Evolutionary conservation across 2,113 vertebrate genomes (phyloP), one percentile per base, ranked within the genome.

Genomic region (Actinemys pallida): DNA sequence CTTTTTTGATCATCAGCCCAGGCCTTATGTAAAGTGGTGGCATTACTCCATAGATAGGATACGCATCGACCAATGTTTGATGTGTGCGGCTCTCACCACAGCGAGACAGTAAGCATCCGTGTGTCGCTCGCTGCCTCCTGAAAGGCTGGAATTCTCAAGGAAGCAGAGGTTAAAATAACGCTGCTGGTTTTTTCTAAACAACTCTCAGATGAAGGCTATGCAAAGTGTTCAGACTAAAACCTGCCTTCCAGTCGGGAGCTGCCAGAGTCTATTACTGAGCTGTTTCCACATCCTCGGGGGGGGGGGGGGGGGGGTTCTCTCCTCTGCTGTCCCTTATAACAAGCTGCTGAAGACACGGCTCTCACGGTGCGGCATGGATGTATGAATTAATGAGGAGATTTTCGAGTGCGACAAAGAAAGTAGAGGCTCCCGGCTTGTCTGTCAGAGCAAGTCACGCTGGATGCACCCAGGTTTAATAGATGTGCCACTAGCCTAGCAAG

Each of bases 311-410:
- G 81, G 54, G 42, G 49, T 97, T 93, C 83, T 84, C 45, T 94
- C 54, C 57, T 84, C 65, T 89, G 27, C 42, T 69, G 20, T 92
- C 93, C 78, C 62, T 90, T 79, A 75, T 0, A 0, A 94, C 90
- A 94, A 95, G 80, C 88, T 95, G 84, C 84, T 94, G 93, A 91
- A 94, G 83, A 31, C 0, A 0, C 80, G 88, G 49, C 81, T 93
- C 54, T 93, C 13, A 0, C 35, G 83, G 56, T 59, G n/a, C 47
- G 35, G 81, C 3, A 6, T 0, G 0, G 39, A 93, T 88, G 19
- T 92, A 88, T 91, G 81, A 92, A 86, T 97, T 92, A 93, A 69
- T 91, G 65, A 93, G 91, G 90, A 95, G 94, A 81, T 79, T 53
- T 25, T 92, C 76, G 53, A 6, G 2, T 54, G 50, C 45, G 59